Percentiles rank a stretch among this genome's conserved stretches.
phyloP scores from a whole-genome alignment of 2,888 invertebrate species.

The Drosophila atripex region DNA sequence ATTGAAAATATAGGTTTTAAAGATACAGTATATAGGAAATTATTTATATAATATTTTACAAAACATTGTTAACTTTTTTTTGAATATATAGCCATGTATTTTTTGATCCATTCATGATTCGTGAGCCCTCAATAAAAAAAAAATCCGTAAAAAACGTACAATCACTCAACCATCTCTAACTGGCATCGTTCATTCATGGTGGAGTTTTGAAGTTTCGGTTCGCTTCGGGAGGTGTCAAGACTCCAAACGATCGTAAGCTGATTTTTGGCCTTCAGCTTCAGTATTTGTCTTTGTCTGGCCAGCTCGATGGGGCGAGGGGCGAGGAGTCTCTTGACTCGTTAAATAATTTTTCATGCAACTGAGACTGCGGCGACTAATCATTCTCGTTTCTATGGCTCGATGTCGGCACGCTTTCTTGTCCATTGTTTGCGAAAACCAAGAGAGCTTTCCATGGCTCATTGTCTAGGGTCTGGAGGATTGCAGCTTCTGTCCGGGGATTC shows the following conservation, averaged over 20 bases:
- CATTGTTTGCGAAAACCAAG: conserved; percentile 43
- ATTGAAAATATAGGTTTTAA: too few relatives aligned
- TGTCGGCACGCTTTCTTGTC: conserved; percentile 44
- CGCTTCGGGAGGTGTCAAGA: conserved; percentile 56
- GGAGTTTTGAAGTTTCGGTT: conserved; percentile 12
- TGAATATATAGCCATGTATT: background rate
- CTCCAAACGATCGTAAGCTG: conserved; percentile 71
- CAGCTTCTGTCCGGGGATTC: conserved; percentile 33
- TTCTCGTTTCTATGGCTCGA: conserved; percentile 42
- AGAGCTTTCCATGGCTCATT: conserved; percentile 43
- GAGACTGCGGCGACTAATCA: conserved; percentile 46
- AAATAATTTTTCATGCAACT: conserved; percentile 57
- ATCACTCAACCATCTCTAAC: conserved; percentile 45
- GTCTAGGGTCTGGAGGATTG: conserved; percentile 21
- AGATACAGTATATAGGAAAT: too few relatives aligned
- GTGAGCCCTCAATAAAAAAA: conserved; percentile 7
- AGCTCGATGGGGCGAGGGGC: background rate
- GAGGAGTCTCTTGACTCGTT: conserved; percentile 34
- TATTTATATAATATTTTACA: too few relatives aligned
- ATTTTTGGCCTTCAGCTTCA: conserved; percentile 64
- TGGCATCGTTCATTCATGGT: conserved; percentile 41
- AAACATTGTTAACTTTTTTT: too few relatives aligned
- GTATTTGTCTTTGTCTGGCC: conserved; percentile 53
- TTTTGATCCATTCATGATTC: conserved; percentile 14
- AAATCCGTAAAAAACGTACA: conserved; percentile 20